Evolutionary conservation across 2,888 invertebrate genomes (phyloP), one percentile per base, ranked within the genome.

Genomic region (Deilephila elpenor): DNA sequence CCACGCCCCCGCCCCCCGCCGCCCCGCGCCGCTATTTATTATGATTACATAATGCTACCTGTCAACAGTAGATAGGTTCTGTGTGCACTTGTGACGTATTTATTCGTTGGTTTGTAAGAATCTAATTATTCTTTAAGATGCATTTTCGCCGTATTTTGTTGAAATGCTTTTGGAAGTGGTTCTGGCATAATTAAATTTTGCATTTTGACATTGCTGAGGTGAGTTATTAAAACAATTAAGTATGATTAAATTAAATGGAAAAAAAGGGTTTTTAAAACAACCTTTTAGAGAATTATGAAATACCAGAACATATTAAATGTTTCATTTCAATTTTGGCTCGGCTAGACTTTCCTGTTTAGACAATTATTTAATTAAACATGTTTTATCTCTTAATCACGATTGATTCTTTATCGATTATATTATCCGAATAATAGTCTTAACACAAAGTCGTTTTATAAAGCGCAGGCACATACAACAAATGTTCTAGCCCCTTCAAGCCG

Each of bases 71-170:
- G 34, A 62, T 67, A 67, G 17, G 51, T 75, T 72, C 73, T 71
- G 37, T 75, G 51, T 70, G 70, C 61, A 70, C 61, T 37, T 51
- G 51, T 37, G 14, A 17, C 37, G 60, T 70, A 5, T 59, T 70
- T 73, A 37, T 73, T 77, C 76, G 73, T 75, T 78, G 75, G 75
- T 64, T 75, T 76, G 62, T 62, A 20, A 17, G 14, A 14, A 67
- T 51, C 67, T 51, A 17, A 51, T 51, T 67, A 51, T 61, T 34
- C 32, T 62, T 37, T 11, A 34, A 32, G 6, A 62, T 62, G 19
- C n/a, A 34, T n/a, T 34, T 37, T n/a, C 8, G 34, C 29, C 17
- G 17, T 62, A 34, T 62, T 61, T 29, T 17, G 25, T 17, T 56
- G 17, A n/a, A 56, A 56, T n/a, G 56, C 56, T 56, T n/a, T 56